Percentiles rank a stretch among this genome's conserved stretches.
phyloP scores from a whole-genome alignment of 2,888 invertebrate genomes.

The Drosophila emarginata region DNA sequence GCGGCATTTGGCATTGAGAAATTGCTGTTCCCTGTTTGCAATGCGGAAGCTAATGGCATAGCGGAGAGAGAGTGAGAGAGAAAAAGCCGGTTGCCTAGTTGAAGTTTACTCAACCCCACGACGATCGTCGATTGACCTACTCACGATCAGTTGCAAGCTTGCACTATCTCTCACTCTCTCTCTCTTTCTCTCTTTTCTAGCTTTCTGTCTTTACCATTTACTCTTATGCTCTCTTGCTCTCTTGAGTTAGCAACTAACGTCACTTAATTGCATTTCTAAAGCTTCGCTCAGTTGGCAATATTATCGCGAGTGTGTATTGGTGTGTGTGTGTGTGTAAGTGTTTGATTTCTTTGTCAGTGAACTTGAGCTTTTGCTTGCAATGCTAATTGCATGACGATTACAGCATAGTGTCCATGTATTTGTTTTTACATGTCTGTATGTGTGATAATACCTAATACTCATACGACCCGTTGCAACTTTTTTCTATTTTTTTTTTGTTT shows the following conservation, averaged over 20 bases:
- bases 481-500: conserved; percentile 13
- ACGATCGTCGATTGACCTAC: conserved; percentile 77
- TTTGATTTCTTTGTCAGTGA: conserved; percentile 77
- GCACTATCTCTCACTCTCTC: conserved; percentile 16
- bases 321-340: conserved; percentile 33
- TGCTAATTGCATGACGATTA: conserved; percentile 78
- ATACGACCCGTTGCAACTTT: conserved; percentile 44
- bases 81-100: conserved; percentile 68
- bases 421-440: conserved; percentile 37
- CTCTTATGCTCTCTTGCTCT: conserved; percentile 16
- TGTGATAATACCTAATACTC: conserved; percentile 65
- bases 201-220: not conserved
- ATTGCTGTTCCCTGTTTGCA: conserved; percentile 40
- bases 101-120: conserved; percentile 51
- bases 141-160: conserved; percentile 44
- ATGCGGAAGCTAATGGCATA: conserved; percentile 58
- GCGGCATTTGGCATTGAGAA: conserved; percentile 61
- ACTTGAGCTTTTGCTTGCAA: conserved; percentile 74
- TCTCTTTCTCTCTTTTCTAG: conserved; percentile 12
- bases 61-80: conserved; percentile 39
- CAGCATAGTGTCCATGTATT: conserved; percentile 53
- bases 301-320: conserved; percentile 51
- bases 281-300: conserved; percentile 66
- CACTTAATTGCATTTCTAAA: conserved; percentile 76
- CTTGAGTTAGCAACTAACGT: conserved; percentile 53